A percentile compares a stretch with the other conserved stretches of the same genome.
Conservation (phyloP, 2,113 vertebrate species). For the Antennarius striatus region DNA sequence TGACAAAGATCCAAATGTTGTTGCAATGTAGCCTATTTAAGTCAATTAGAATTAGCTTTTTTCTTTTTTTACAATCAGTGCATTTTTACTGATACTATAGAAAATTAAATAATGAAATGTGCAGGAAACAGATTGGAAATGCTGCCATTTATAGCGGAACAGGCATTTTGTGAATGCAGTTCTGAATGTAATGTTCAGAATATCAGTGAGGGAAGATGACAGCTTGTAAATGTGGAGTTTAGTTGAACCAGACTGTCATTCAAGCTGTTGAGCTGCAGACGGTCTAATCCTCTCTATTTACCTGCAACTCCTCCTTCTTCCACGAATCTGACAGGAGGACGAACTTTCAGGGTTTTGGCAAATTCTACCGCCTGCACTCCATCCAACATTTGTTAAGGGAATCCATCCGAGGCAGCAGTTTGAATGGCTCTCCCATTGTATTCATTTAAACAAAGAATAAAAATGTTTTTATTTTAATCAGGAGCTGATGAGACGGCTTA, state of each 20-base stretch:
- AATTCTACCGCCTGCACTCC: too few relatives aligned
- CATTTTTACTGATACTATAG: too few relatives aligned
- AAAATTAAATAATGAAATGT: too few relatives aligned
- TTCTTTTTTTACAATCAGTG: too few relatives aligned
- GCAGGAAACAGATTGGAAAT: background rate
- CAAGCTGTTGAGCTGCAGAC: conserved; percentile 23
- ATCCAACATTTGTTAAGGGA: background rate
- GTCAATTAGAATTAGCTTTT: too few relatives aligned
- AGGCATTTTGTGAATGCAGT: background rate
- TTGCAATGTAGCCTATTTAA: too few relatives aligned
- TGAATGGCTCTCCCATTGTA: background rate
- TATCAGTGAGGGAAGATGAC: background rate
- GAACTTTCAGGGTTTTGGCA: background rate
- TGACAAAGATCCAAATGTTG: too few relatives aligned
- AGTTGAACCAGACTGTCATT: conserved; percentile 5
- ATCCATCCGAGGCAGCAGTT: conserved; percentile 11
- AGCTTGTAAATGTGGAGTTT: conserved; percentile 1
- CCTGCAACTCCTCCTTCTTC: conserved; percentile 30
- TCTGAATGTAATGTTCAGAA: background rate
- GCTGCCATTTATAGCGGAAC: background rate
- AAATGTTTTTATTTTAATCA: background rate
- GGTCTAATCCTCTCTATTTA: conserved; percentile 38
- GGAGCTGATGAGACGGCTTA: background rate
- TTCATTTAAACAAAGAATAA: background rate
- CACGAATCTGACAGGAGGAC: conserved; percentile 14